Conservation (phyloP, 2,888 invertebrate species). For the Blastobasis lacticolella region DNA sequence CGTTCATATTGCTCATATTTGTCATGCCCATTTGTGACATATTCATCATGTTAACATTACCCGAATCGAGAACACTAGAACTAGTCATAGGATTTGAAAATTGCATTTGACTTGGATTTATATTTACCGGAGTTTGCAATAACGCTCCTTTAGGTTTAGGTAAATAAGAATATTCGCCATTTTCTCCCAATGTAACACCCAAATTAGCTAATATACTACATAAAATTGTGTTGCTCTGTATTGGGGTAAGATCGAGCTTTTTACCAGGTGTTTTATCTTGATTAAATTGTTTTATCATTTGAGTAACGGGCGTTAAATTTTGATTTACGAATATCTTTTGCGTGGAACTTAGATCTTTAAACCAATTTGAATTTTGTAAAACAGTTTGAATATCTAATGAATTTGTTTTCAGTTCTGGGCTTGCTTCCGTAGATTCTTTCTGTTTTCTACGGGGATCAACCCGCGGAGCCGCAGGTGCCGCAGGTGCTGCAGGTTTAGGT, state of each 20-base stretch:
- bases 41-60: constrained; percentile 59
- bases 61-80: constrained; percentile 41
- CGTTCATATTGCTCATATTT: constrained; percentile 56
- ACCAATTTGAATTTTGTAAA: constrained; percentile 80
- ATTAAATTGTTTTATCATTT: constrained; percentile 75
- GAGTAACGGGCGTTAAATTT: constrained; percentile 76
- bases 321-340: constrained; percentile 83
- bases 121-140: constrained; percentile 57
- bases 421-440: constrained; percentile 42
- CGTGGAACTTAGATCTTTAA: constrained; percentile 80
- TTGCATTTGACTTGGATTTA: constrained; percentile 34
- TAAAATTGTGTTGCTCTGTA: constrained; percentile 67
- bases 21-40: constrained; percentile 65
- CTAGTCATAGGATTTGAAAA: constrained; percentile 33
- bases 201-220: constrained; percentile 77
- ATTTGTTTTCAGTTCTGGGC: constrained; percentile 45
- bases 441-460: constrained; percentile 64
- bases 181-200: constrained; percentile 74
- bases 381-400: constrained; percentile 75
- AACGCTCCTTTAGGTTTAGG: constrained; percentile 64
- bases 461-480: constrained; percentile 47
- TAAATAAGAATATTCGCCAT: constrained; percentile 69
- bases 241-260: constrained; percentile 66
- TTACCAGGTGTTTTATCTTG: constrained; percentile 72
- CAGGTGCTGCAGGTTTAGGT: constrained; percentile 49